A percentile compares a stretch with the other conserved stretches of the same genome.
Conservation (phyloP, 2,888 invertebrate species). For the Aphodius sticticus region DNA sequence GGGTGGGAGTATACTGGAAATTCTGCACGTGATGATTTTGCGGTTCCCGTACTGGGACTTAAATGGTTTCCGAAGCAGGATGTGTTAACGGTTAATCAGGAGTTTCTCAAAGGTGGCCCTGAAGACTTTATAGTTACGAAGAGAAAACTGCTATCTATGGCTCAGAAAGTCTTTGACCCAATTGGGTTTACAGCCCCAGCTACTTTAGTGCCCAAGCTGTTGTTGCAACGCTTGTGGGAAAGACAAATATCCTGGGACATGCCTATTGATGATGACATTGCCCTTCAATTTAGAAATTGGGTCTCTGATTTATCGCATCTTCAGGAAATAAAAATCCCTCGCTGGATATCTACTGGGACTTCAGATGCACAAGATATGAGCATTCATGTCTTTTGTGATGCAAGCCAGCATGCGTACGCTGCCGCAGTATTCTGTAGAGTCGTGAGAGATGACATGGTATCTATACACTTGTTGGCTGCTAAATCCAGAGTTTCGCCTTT, state of each 20-base stretch:
- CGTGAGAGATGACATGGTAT: background rate
- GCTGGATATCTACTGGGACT: background rate
- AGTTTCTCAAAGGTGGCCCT: background rate
- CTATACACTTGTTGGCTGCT: background rate
- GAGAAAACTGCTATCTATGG: constrained; percentile 18
- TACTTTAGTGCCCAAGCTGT: constrained; percentile 21
- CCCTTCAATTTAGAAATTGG: background rate
- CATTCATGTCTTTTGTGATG: constrained; percentile 28
- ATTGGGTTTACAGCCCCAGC: constrained; percentile 23
- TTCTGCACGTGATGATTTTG: background rate
- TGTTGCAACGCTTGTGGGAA: constrained; percentile 24
- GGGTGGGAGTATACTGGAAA: constrained; percentile 23
- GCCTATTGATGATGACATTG: too few species aligned
- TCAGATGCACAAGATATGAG: background rate
- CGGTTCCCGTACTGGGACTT: constrained; percentile 16
- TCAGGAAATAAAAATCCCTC: background rate
- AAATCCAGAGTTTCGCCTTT: constrained; percentile 13
- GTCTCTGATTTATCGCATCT: background rate
- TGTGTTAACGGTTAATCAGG: constrained; percentile 10
- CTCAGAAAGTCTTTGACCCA: constrained; percentile 25
- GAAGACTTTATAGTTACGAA: constrained; percentile 7
- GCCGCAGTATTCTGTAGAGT: background rate
- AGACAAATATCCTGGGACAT: constrained; percentile 21
- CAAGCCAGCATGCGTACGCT: constrained; percentile 27
- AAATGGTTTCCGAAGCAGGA: constrained; percentile 20